Evolutionary conservation across 2,113 vertebrate genomes (phyloP), one percentile per base, ranked within the genome.

Genomic region (Spheniscus mendiculus): DNA sequence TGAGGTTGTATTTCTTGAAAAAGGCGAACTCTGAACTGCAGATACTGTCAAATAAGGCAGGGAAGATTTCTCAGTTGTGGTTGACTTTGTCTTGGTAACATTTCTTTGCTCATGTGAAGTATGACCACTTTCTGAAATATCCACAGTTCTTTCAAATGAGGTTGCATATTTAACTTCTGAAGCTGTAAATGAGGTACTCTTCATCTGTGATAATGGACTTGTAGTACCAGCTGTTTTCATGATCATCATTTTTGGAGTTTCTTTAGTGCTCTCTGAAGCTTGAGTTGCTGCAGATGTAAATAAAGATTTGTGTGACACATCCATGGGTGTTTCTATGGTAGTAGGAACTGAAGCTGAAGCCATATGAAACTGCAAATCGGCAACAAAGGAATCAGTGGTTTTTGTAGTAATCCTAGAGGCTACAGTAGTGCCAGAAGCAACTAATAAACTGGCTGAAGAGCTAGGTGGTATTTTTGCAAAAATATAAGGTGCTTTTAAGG

Each of bases 81-180:
- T 66, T 86, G 90, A 80, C 32, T 53, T 92, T 74, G 32, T 52
- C 67, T 88, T 81, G 59, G 67, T 91, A 81, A 63, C 8, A 45
- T 95, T 97, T 84, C 74, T 89, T 83, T 83, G 66, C 21, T 90
- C 42, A 44, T 80, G 26, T 50, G 81, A 42, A 59, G 67, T 66
- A 29, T 91, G 80, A 53, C 55, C 87, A 32, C 80, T 96, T 90
- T 89, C 82, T 84, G 79, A 80, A 58, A 83, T 40, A 87, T 38
- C 79, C 45, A 79, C 26, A 14, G 40, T 71, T 52, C 83, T 90
- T 71, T 77, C 89, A 94, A 61, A 71, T 11, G 87, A 84, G 29
- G 95, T 97, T 93, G 89, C 42, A 9, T 97, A 77, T 92, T 93
- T 94, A 76, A 93, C 11, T 91, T 90, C 82, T 80, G 95, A 95